These are phyloP conservation scores for Cybosia mesomella DNA, from an alignment of 2,888 invertebrate genomes.

Conservation along the genomic window DNA sequence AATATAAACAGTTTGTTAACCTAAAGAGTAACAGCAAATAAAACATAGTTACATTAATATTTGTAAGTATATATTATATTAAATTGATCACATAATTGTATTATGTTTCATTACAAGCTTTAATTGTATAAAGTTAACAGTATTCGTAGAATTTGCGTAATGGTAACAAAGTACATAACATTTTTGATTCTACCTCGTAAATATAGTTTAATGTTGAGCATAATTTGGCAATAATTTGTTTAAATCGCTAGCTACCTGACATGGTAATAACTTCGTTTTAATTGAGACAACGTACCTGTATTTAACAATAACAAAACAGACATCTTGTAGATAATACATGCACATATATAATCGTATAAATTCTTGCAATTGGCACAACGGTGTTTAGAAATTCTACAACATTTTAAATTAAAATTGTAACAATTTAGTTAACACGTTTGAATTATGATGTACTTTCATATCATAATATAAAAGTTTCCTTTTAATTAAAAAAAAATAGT, in stretches of 20 bases:
- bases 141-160: slow-evolving; percentile 31
- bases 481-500: too few species aligned
- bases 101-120: slow-evolving; percentile 15
- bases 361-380: slow-evolving; percentile 13
- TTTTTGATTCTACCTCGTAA: not conserved
- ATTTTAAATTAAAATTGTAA: not conserved
- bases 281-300: not conserved
- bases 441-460: not conserved
- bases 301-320: not conserved
- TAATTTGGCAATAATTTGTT: slow-evolving; percentile 5
- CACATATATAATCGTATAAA: slow-evolving; percentile 1
- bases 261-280: not conserved
- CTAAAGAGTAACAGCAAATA: too few species aligned
- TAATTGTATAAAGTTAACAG: slow-evolving; percentile 32
- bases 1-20: too few species aligned
- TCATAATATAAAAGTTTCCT: not conserved
- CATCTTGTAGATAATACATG: not conserved
- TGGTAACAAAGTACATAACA: slow-evolving; percentile 5
- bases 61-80: not conserved
- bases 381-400: slow-evolving; percentile 4
- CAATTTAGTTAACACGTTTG: not conserved
- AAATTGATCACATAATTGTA: slow-evolving; percentile 5
- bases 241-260: not conserved
- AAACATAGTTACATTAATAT: not conserved
- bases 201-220: slow-evolving; percentile 5